phyloP scores from a whole-genome alignment of 2,113 vertebrate species.

The Centropus unirufus region DNA sequence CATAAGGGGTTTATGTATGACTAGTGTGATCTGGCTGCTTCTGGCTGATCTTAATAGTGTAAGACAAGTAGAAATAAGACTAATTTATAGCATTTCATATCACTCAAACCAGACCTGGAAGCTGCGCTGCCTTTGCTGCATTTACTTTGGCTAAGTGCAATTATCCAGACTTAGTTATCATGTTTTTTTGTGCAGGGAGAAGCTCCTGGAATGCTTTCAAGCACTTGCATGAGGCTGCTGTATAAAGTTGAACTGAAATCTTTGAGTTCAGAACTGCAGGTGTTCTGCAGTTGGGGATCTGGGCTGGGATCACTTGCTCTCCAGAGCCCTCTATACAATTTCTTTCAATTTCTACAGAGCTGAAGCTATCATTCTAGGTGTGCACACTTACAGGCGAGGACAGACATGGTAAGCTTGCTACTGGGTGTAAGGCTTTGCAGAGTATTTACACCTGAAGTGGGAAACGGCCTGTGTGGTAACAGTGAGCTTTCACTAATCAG shows the following conservation, averaged over 20 bases:
- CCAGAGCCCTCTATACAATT: not conserved
- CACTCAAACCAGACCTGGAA: not conserved
- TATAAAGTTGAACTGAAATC: not conserved
- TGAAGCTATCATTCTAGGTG: not conserved
- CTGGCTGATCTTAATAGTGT: not conserved
- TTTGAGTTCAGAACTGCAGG: not conserved
- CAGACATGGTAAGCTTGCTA: not conserved
- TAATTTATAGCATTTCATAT: not conserved
- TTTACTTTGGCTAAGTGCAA: not conserved
- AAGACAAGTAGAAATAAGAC: not conserved
- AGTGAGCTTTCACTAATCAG: not conserved
- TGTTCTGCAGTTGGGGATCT: not conserved
- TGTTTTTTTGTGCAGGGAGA: not conserved
- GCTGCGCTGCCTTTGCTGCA: not conserved
- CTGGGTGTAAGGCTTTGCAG: not conserved
- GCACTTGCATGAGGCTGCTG: not conserved
- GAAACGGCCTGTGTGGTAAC: not conserved
- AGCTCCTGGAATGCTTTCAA: not conserved
- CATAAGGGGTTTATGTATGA: fast-evolving
- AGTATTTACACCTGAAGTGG: not conserved
- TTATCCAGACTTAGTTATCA: not conserved
- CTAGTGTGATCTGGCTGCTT: not conserved
- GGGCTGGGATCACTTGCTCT: not conserved
- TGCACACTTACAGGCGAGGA: not conserved
- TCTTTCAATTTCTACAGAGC: not conserved